These are phyloP conservation scores for Pseudeuparius sepicola DNA, from an alignment of 2,888 invertebrate genomes.

Conservation along the genomic window DNA sequence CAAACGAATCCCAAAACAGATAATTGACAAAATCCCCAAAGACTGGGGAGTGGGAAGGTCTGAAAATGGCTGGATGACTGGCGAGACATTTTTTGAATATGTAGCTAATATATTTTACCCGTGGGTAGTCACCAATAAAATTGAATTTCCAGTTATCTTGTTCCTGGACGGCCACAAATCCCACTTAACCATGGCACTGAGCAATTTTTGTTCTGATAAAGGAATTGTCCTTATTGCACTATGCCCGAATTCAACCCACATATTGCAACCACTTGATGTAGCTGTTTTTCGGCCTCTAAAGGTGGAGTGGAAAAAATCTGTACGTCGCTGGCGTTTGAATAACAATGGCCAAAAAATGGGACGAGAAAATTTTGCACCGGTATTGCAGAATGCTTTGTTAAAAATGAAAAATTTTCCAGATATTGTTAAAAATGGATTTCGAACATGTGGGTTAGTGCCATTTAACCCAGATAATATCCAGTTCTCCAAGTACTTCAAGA, in stretches of 20 bases:
- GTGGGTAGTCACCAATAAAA: slow-evolving; percentile 31
- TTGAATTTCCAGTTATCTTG: slow-evolving; percentile 32
- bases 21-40: slow-evolving; percentile 9
- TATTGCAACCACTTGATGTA: slow-evolving; percentile 35
- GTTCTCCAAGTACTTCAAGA: slow-evolving; percentile 16
- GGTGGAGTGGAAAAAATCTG: slow-evolving; percentile 29
- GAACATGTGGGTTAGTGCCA: slow-evolving; percentile 14
- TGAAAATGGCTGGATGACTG: slow-evolving; percentile 38
- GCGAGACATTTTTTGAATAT: slow-evolving; percentile 34
- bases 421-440: slow-evolving; percentile 15
- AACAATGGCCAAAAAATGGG: too few species aligned
- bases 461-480: slow-evolving; percentile 15
- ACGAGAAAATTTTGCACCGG: too few species aligned
- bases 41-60: slow-evolving; percentile 35
- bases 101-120: slow-evolving; percentile 33
- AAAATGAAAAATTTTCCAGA: too few species aligned
- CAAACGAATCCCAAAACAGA: slow-evolving; percentile 8
- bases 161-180: slow-evolving; percentile 36
- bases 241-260: slow-evolving; percentile 34
- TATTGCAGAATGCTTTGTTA: too few species aligned
- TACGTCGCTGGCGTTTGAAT: too few species aligned
- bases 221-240: slow-evolving; percentile 32
- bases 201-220: slow-evolving; percentile 34
- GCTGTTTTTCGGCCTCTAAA: slow-evolving; percentile 33
- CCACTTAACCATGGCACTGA: slow-evolving; percentile 33